These are phyloP conservation scores for Drosophila diplacantha DNA, from an alignment of 2,888 invertebrate genomes.

Conservation along the genomic window DNA sequence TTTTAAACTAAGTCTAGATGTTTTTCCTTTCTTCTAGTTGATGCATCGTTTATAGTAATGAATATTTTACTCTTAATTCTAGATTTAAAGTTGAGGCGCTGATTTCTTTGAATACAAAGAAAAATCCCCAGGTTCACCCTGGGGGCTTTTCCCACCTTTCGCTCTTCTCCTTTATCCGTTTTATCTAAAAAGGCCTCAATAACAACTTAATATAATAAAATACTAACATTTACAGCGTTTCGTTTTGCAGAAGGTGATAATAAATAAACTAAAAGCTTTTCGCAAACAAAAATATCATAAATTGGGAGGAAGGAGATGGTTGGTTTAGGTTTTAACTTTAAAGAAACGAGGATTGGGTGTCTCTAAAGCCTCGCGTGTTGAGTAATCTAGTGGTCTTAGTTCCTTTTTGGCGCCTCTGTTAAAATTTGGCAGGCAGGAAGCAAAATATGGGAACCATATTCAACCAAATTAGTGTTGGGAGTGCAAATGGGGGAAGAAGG, in stretches of 20 bases:
- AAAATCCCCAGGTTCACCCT: conserved; percentile 14
- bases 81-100: conserved; percentile 42
- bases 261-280: conserved; percentile 33
- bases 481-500: conserved; percentile 5
- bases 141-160: conserved; percentile 2
- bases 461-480: neutral
- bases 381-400: conserved; percentile 16
- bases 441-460: conserved; percentile 5
- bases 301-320: conserved; percentile 2
- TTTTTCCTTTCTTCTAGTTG: conserved; percentile 5
- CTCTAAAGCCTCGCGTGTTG: conserved; percentile 28
- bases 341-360: conserved; percentile 15
- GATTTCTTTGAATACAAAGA: conserved; percentile 28
- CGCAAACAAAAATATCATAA: conserved; percentile 28
- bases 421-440: neutral
- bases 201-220: conserved; percentile 65
- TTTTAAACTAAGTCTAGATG: conserved; percentile 37
- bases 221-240: conserved; percentile 60
- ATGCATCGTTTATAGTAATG: conserved; percentile 10
- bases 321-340: conserved; percentile 1
- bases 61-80: conserved; percentile 32
- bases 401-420: conserved; percentile 1
- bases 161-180: conserved; percentile 15
- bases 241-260: conserved; percentile 16
- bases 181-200: conserved; percentile 65